Percentiles rank a stretch among this genome's conserved stretches.
phyloP scores from a whole-genome alignment of 2,113 vertebrate genomes.

The Phodopus roborovskii region DNA sequence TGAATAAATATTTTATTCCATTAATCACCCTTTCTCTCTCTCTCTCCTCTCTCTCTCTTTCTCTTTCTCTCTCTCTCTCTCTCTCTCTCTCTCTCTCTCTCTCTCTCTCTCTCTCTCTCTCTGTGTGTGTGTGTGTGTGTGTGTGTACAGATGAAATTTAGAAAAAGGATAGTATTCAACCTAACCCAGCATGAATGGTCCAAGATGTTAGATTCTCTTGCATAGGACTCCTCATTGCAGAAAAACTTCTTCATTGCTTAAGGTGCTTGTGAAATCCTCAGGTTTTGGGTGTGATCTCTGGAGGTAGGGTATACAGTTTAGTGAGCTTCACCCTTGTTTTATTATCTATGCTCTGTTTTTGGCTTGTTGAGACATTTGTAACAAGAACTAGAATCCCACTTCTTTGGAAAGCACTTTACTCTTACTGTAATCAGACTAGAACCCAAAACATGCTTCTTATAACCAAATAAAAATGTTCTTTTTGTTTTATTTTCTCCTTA shows the following conservation, averaged over 20 bases:
- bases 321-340: neutral
- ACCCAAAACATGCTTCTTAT: neutral
- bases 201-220: neutral
- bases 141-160: neutral
- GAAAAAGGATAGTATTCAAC: neutral
- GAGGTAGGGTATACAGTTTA: neutral
- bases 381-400: neutral
- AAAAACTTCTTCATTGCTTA: neutral
- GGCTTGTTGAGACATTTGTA: neutral
- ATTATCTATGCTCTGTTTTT: neutral
- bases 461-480: neutral
- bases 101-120: neutral
- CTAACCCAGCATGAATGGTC: neutral
- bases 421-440: neutral
- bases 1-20: slow-evolving; percentile 37
- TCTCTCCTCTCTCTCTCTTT: no score
- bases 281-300: neutral
- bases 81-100: neutral
- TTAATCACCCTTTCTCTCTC: neutral
- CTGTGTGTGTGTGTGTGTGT: neutral
- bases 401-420: neutral
- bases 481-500: neutral
- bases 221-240: neutral
- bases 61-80: neutral
- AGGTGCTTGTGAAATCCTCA: neutral